These are phyloP conservation scores for Rhingia campestris DNA, from an alignment of 2,888 invertebrate genomes.

Conservation along the genomic window DNA sequence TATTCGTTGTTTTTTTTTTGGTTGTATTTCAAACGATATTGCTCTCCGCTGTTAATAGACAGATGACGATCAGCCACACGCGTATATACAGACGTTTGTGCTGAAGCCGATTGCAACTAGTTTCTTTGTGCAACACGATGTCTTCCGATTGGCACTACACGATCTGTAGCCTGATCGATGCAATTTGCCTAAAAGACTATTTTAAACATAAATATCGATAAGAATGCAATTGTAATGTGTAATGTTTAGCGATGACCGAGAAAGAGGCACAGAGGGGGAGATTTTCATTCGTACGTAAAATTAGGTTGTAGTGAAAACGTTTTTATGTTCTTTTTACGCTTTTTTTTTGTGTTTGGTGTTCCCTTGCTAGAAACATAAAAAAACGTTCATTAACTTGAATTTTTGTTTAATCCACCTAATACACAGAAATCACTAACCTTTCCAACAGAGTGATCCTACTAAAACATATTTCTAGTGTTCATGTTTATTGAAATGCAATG, in stretches of 20 bases:
- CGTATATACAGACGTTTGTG: slow-evolving; percentile 96
- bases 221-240: slow-evolving; percentile 56
- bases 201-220: slow-evolving; percentile 51
- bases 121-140: slow-evolving; percentile 97
- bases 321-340: slow-evolving; percentile 11
- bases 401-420: slow-evolving; percentile 34
- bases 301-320: slow-evolving; percentile 39
- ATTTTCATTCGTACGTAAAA: slow-evolving; percentile 66
- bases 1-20: slow-evolving; percentile 62
- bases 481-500: too few species aligned
- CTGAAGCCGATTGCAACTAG: slow-evolving; percentile 93
- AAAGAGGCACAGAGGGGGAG: slow-evolving; percentile 14
- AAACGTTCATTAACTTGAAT: slow-evolving; percentile 13
- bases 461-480: too few species aligned
- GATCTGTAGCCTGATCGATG: slow-evolving; percentile 85
- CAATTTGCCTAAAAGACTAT: slow-evolving; percentile 58
- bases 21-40: neutral
- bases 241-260: slow-evolving; percentile 51
- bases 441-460: too few species aligned
- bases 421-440: slow-evolving; percentile 9
- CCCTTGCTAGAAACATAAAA: neutral
- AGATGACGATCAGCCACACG: slow-evolving; percentile 96
- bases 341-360: slow-evolving; percentile 6
- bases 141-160: slow-evolving; percentile 96
- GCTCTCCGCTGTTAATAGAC: slow-evolving; percentile 85